These are phyloP conservation scores for Mnemiopsis leidyi DNA, from an alignment of 37 sponge, comb jelly and placozoan genomes.

Conservation along the genomic window DNA sequence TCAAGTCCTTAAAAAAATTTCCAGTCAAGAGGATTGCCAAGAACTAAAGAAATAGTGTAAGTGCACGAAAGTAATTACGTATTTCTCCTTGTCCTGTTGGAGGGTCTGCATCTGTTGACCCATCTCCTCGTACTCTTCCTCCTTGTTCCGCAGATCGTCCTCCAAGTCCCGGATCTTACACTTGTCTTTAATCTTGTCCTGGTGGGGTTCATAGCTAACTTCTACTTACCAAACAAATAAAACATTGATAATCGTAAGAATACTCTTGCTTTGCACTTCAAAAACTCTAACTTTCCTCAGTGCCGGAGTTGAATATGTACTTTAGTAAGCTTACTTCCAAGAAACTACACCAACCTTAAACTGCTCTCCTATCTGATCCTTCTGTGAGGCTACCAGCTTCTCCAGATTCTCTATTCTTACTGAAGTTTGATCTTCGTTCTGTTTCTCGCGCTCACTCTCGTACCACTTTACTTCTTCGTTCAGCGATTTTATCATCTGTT, in stretches of 20 bases:
- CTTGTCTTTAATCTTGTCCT: slow-evolving; percentile 33
- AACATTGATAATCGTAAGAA: too few relatives aligned
- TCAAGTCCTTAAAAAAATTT: too few relatives aligned
- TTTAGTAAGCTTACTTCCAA: too few relatives aligned
- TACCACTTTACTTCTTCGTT: slow-evolving; percentile 13
- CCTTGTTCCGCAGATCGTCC: slow-evolving; percentile 26
- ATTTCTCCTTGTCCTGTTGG: neutral
- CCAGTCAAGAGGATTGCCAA: too few relatives aligned
- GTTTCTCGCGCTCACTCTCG: slow-evolving; percentile 17
- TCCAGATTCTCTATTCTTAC: slow-evolving; percentile 29
- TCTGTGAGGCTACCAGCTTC: slow-evolving; percentile 35
- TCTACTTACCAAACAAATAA: too few relatives aligned
- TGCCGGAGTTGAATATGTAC: too few relatives aligned
- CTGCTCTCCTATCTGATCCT: neutral
- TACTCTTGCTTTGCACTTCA: too few relatives aligned
- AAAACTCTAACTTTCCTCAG: too few relatives aligned
- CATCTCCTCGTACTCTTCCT: neutral
- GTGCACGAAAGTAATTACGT: too few relatives aligned
- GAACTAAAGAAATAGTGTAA: too few relatives aligned
- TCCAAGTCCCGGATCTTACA: slow-evolving; percentile 14
- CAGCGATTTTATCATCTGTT: slow-evolving; percentile 8
- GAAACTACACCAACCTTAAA: too few relatives aligned
- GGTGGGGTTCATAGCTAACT: too few relatives aligned
- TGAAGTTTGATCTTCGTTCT: slow-evolving; percentile 1
- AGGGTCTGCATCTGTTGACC: neutral